Percentiles rank a stretch among this genome's conserved stretches.
Conservation (phyloP, 1,140 invertebrate genomes). For the Brachystomella parvula region DNA sequence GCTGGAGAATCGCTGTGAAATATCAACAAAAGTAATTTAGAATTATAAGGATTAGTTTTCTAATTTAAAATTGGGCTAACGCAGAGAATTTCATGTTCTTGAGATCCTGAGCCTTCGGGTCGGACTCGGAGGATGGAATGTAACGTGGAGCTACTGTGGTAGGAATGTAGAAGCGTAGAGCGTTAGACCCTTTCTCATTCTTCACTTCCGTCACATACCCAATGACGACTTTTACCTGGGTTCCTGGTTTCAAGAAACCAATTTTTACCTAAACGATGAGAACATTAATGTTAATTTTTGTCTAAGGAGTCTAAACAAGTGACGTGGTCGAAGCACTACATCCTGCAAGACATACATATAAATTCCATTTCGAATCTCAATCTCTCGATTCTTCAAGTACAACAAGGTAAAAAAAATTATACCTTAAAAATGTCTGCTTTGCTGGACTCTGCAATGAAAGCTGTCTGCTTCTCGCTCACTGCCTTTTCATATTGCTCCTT, state of each 20-base stretch:
- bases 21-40: neutral
- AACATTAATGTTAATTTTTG: neutral
- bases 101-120: conserved; percentile 30
- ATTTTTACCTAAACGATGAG: conserved; percentile 41
- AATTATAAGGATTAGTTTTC: neutral
- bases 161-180: conserved; percentile 45
- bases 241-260: conserved; percentile 45
- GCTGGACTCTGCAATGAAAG: conserved; percentile 48
- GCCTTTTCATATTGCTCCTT: conserved; percentile 47
- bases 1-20: neutral
- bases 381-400: neutral
- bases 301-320: neutral
- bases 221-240: conserved; percentile 46
- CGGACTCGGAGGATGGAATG: conserved; percentile 30
- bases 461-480: conserved; percentile 46
- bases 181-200: conserved; percentile 42
- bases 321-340: conserved; percentile 17
- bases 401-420: no score
- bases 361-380: conserved; percentile 24
- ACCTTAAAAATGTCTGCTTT: conserved; percentile 42
- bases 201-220: conserved; percentile 48
- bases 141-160: conserved; percentile 40
- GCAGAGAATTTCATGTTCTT: conserved; percentile 33
- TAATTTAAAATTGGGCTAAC: conserved; percentile 12
- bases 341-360: conserved; percentile 45